These are phyloP conservation scores for Mimas tiliae DNA, from an alignment of 2,888 invertebrate species.

Conservation along the genomic window DNA sequence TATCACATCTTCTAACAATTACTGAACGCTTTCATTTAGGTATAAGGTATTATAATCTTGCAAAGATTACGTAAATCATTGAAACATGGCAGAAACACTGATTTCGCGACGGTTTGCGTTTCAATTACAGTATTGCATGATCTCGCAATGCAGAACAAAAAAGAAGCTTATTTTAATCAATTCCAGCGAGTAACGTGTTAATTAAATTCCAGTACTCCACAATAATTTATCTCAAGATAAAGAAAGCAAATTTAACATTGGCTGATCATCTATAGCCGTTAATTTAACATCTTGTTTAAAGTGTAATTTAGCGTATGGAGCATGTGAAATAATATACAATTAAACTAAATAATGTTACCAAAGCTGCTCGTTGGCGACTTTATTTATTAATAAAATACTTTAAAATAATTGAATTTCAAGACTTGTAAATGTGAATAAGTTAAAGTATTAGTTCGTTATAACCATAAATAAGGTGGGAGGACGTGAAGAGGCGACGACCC, in stretches of 20 bases:
- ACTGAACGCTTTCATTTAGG: background rate
- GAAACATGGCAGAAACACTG: background rate
- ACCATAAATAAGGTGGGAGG: constrained; percentile 38
- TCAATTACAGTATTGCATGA: constrained; percentile 15
- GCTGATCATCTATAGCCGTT: constrained; percentile 1
- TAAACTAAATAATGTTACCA: background rate
- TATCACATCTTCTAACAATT: background rate
- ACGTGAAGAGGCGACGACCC: constrained; percentile 61
- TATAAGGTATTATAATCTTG: background rate
- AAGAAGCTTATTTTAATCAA: constrained; percentile 2
- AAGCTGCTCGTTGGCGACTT: background rate
- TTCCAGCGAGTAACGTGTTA: constrained; percentile 5
- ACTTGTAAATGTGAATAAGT: background rate
- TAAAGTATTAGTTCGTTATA: background rate
- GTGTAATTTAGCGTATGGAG: background rate
- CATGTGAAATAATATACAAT: constrained; percentile 4
- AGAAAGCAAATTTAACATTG: constrained; percentile 2
- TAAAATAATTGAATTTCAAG: constrained; percentile 3
- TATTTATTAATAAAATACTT: too few relatives aligned
- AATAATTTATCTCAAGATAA: constrained; percentile 16
- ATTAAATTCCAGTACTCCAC: constrained; percentile 4
- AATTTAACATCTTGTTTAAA: background rate
- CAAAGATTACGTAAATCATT: constrained; percentile 5
- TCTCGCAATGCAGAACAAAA: background rate
- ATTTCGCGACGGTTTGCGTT: background rate